phyloP scores from a whole-genome alignment of 2,888 invertebrate genomes.

The Cataglyphis cursor region DNA sequence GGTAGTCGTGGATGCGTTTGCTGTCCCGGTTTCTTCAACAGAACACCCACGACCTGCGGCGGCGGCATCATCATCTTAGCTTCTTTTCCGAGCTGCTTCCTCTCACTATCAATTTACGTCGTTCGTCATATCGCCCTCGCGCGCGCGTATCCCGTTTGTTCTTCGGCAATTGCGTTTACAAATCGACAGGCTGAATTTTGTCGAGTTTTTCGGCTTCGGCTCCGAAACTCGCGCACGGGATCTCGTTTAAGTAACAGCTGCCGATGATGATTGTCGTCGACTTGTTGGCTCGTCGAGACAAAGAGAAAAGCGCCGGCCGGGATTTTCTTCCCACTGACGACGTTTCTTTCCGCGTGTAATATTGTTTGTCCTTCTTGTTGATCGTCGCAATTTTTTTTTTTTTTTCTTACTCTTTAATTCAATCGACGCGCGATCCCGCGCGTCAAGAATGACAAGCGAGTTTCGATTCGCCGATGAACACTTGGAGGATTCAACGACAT shows the following conservation, averaged over 20 bases:
- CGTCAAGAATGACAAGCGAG: constrained; percentile 48
- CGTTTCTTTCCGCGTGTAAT: constrained; percentile 30
- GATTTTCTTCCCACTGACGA: constrained; percentile 56
- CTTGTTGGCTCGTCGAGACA: constrained; percentile 63
- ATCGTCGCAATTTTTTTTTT: constrained; percentile 31
- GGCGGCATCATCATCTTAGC: constrained; percentile 84
- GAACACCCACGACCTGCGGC: constrained; percentile 85
- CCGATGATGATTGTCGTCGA: constrained; percentile 61
- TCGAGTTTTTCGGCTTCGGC: background rate
- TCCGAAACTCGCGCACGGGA: background rate
- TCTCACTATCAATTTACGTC: constrained; percentile 42
- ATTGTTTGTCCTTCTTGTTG: constrained; percentile 49
- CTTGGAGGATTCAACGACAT: background rate
- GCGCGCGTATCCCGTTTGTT: background rate
- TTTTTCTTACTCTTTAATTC: constrained; percentile 16
- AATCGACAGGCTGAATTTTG: background rate
- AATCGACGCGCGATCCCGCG: constrained; percentile 46
- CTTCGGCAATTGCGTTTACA: background rate
- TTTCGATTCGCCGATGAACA: constrained; percentile 24
- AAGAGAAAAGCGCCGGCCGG: constrained; percentile 64
- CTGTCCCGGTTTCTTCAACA: constrained; percentile 85
- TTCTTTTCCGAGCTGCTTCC: constrained; percentile 41
- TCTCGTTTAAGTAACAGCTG: constrained; percentile 61
- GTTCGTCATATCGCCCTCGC: constrained; percentile 34
- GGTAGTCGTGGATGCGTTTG: constrained; percentile 80